Base-by-base conservation (phyloP, 1,140 invertebrate species). In the Drosophila subpulchrella region DNA sequence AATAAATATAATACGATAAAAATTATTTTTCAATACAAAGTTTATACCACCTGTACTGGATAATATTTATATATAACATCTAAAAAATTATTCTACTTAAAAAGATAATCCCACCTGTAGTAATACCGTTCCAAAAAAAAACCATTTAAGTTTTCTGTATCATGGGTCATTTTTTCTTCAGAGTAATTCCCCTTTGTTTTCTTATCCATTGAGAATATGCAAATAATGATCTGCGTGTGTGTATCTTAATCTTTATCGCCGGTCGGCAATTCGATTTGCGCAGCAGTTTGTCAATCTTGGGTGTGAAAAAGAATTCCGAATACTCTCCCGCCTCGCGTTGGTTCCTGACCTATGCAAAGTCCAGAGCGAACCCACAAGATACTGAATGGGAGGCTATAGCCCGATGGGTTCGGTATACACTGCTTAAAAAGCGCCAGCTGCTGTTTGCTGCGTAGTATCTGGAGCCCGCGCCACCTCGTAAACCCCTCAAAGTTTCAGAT, bases 371-470 rank as follows among this genome's bases (percentile, higher is more conserved):
- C 30, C 17, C 42, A 13, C 39, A 7, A 44, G 30, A 44, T 63
- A 44, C 39, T 58, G 36, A 62, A 62, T 62, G 60, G 39, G 38
- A 58, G 20, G 51, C 59, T 42, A 39, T 48, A 30, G 20, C 34
- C 6, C 0, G 11, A 4, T 59, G 57, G 32, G 32, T 38, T 32
- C 39, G 7, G 20, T 17, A 72, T 50, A 48, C 50, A 55, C 41
- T 36, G 47, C 38, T 8, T 38, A n/a, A 27, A n/a, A 30, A 30
- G 17, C 61, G 55, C 66, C 75, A 57, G 38, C 66, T 56, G 38
- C 65, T 38, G 61, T 53, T 70, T 68, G 60, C 78, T 81, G 78
- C 82, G 82, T 81, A 85, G 74, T 81, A 81, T 54, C 48, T 38
- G 36, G 6, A 60, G 24, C 15, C 32, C 51, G 13, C 41, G 8